Evolutionary conservation across 2,888 invertebrate species (phyloP).

Genomic region (Melanotus villosus): DNA sequence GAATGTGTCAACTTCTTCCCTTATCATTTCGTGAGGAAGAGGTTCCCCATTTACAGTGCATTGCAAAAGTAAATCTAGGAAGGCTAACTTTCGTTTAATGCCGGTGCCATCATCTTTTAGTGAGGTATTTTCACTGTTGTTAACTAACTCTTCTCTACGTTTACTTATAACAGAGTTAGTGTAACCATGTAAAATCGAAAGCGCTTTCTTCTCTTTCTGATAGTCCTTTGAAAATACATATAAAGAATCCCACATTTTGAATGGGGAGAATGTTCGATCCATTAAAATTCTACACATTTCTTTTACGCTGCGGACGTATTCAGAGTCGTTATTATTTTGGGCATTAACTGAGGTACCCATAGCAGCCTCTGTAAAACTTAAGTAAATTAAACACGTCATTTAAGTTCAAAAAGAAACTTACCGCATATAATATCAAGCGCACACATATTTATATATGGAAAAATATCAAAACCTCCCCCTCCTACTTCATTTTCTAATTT

Average conservation of each 20-base stretch:
- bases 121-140: not conserved
- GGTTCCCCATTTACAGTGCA: constrained; percentile 72
- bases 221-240: constrained; percentile 43
- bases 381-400: not conserved
- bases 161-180: constrained; percentile 72
- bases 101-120: constrained; percentile 48
- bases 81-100: constrained; percentile 75
- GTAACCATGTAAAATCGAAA: constrained; percentile 70
- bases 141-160: constrained; percentile 62
- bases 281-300: constrained; percentile 64
- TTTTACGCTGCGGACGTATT: constrained; percentile 82
- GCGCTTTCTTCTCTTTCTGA: constrained; percentile 69
- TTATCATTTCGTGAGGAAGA: constrained; percentile 73
- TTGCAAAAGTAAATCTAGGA: constrained; percentile 76
- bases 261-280: constrained; percentile 62
- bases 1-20: constrained; percentile 82
- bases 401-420: constrained; percentile 58
- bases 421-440: constrained; percentile 77
- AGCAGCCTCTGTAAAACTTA: constrained; percentile 76
- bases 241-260: constrained; percentile 68
- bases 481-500: constrained; percentile 68
- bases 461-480: constrained; percentile 72
- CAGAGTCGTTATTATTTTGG: constrained; percentile 77
- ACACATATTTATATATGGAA: constrained; percentile 74
- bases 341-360: constrained; percentile 86